Evolutionary conservation across 1,140 invertebrate species (phyloP).

Genomic region (Agrilus planipennis): DNA sequence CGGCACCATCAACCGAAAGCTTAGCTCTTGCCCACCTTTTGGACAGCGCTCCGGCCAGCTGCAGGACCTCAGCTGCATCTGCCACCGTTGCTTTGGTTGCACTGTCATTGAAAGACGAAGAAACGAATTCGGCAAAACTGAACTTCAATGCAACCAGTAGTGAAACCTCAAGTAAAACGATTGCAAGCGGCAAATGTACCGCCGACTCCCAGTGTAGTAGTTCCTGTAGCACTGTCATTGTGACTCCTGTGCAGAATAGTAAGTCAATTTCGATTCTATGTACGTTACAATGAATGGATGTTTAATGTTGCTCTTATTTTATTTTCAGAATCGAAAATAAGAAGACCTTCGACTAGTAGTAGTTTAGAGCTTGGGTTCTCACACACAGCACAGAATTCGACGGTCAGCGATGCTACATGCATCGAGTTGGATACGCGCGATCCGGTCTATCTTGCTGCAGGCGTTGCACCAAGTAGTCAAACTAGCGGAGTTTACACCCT

Average conservation of each 20-base stretch:
- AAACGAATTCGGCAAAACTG: conserved; percentile 19
- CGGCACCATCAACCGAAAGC: conserved; percentile 61
- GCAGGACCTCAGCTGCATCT: conserved; percentile 40
- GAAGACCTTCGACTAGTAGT: conserved; percentile 54
- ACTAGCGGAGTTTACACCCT: conserved; percentile 68
- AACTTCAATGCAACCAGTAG: conserved; percentile 29
- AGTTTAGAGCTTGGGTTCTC: conserved; percentile 69
- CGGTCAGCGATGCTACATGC: conserved; percentile 49
- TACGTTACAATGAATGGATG: not conserved
- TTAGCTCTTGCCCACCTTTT: conserved; percentile 56
- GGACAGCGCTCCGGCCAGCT: conserved; percentile 44
- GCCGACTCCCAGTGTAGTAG: conserved; percentile 69
- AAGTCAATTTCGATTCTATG: conserved; percentile 12
- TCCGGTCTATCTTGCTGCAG: conserved; percentile 37
- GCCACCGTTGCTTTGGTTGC: conserved; percentile 25
- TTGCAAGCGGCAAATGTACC: conserved; percentile 21
- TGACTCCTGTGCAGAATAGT: conserved; percentile 44
- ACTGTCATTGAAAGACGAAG: conserved; percentile 31
- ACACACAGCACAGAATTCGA: conserved; percentile 71
- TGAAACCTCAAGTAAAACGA: conserved; percentile 28
- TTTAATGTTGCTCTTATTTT: conserved; percentile 11
- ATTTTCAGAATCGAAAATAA: conserved; percentile 41
- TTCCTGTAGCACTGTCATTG: conserved; percentile 69
- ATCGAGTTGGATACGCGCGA: conserved; percentile 29
- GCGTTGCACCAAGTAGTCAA: conserved; percentile 48